These are phyloP conservation scores for Zosterops lateralis DNA, from an alignment of 2,113 vertebrate species.

Conservation along the genomic window DNA sequence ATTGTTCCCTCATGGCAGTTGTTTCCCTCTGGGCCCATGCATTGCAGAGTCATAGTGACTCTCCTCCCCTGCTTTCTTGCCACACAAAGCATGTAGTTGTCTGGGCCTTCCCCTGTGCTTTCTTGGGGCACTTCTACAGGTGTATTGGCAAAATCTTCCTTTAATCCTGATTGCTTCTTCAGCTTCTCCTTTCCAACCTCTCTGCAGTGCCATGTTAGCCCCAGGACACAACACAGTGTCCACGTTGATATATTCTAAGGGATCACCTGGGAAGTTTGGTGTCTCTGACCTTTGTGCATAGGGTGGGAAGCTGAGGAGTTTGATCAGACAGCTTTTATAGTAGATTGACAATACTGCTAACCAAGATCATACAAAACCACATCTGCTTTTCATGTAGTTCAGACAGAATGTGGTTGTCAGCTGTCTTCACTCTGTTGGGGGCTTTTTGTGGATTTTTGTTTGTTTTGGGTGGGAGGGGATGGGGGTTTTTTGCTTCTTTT, in stretches of 20 bases:
- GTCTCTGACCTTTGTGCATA: neutral
- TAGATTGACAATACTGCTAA: neutral
- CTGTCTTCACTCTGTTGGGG: neutral
- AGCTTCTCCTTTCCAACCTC: neutral
- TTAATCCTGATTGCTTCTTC: neutral
- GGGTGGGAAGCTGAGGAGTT: neutral
- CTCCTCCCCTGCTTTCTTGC: neutral
- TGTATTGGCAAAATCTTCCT: neutral
- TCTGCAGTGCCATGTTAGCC: neutral
- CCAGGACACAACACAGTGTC: neutral
- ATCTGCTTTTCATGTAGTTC: neutral
- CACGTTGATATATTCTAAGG: neutral
- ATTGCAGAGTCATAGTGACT: neutral
- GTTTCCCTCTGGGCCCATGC: neutral
- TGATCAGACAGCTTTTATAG: neutral
- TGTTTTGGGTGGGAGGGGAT: neutral
- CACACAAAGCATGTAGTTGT: neutral
- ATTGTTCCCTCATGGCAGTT: neutral
- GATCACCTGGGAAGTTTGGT: neutral
- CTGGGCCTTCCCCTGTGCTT: neutral
- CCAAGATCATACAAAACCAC: neutral
- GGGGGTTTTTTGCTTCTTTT: neutral
- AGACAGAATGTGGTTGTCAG: neutral
- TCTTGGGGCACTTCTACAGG: neutral
- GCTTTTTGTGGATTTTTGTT: neutral